These are phyloP conservation scores for Timandra comae DNA, from an alignment of 2,888 invertebrate genomes.

Conservation along the genomic window DNA sequence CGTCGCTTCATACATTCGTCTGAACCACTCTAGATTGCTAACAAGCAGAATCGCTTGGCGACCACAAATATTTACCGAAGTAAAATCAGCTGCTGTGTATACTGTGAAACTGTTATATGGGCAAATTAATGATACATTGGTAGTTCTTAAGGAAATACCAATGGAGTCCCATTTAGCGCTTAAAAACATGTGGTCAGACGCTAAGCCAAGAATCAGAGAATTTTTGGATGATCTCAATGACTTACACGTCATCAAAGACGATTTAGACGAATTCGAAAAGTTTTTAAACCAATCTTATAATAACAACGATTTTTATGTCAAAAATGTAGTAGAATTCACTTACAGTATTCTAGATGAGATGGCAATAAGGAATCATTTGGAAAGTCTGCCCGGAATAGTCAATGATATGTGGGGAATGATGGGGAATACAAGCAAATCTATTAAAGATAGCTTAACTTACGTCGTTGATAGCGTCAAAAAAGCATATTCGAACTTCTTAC, in stretches of 20 bases:
- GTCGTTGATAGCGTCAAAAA: constrained; percentile 83
- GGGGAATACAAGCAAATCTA: constrained; percentile 88
- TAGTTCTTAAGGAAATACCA: constrained; percentile 71
- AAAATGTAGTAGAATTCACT: constrained; percentile 83
- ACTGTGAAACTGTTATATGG: constrained; percentile 54
- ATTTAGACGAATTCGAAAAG: constrained; percentile 80
- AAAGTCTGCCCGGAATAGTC: constrained; percentile 86
- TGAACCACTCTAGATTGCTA: constrained; percentile 89
- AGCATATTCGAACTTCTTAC: constrained; percentile 82
- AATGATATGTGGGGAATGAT: constrained; percentile 90
- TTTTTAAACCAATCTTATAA: constrained; percentile 87
- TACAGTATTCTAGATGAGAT: constrained; percentile 85
- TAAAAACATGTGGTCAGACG: constrained; percentile 84
- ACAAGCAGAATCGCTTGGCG: constrained; percentile 89
- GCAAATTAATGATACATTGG: constrained; percentile 61
- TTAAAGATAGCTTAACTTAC: constrained; percentile 85
- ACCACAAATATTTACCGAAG: constrained; percentile 80
- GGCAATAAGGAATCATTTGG: constrained; percentile 85
- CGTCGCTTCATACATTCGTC: constrained; percentile 84
- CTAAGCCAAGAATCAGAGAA: constrained; percentile 81
- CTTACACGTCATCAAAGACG: constrained; percentile 83
- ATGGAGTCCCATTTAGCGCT: constrained; percentile 82
- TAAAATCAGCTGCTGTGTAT: constrained; percentile 49
- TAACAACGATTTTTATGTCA: constrained; percentile 89
- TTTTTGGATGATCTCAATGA: constrained; percentile 85